Conservation (phyloP, 2,113 vertebrate species). For the Chroicocephalus ridibundus region DNA sequence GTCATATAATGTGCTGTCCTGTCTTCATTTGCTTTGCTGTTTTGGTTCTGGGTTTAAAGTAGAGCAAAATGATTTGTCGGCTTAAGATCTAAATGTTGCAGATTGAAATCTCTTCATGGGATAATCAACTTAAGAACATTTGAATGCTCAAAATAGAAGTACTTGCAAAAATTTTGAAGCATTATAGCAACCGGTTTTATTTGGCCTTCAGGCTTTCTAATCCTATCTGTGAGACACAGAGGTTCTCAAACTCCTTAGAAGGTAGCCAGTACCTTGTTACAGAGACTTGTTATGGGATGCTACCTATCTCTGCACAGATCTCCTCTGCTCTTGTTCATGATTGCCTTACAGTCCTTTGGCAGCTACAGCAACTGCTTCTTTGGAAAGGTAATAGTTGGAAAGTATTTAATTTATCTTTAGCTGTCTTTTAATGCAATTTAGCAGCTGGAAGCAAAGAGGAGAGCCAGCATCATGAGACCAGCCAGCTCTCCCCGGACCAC, state of each 20-base stretch:
- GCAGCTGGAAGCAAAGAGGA: slow-evolving; percentile 64
- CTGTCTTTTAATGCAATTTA: slow-evolving; percentile 64
- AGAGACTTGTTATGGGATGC: neutral
- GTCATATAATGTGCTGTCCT: neutral
- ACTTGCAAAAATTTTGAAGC: neutral
- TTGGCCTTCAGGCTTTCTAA: neutral
- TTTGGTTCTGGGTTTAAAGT: slow-evolving; percentile 6
- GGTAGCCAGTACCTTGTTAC: neutral
- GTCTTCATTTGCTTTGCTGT: slow-evolving; percentile 56
- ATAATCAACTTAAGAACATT: neutral
- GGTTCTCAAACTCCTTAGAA: slow-evolving; percentile 62
- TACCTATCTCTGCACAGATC: neutral
- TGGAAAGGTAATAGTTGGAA: neutral
- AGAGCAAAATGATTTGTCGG: neutral
- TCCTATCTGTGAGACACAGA: neutral
- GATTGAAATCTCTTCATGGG: neutral
- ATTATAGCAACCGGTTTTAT: neutral
- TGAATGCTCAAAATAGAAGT: neutral
- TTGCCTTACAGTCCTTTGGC: slow-evolving; percentile 4
- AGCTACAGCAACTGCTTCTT: neutral
- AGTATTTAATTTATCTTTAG: slow-evolving; percentile 49
- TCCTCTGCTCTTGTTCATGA: neutral
- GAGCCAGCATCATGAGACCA: slow-evolving; percentile 55
- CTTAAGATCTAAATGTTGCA: neutral
- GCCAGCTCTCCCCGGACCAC: slow-evolving; percentile 54